Base-by-base conservation (phyloP, 2,797 vertebrate genomes). In the Dryobates pubescens region DNA sequence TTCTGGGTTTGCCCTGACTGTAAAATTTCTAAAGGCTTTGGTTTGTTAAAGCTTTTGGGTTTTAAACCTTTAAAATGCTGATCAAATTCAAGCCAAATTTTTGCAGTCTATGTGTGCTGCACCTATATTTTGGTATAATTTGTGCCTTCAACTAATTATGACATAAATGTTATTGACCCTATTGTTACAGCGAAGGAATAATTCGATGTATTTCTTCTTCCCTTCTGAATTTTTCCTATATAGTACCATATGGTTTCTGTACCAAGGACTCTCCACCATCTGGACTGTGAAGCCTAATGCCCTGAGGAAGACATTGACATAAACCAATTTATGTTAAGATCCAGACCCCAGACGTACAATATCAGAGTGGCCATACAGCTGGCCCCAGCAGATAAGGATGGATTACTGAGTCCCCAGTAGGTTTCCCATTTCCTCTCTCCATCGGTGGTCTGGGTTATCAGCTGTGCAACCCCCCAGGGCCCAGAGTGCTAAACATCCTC, bases 311-410 rank as follows among this genome's bases (percentile, higher is more conserved):
- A 87, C 87, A 88, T 26, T 89, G 90, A 93, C 88, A 95, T 95
- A 93, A 97, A 97, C 93, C 95, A 97, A 95, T 97, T 97, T 97
- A 95, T 90, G 90, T 93, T 93, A 96, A 97, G 94, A 96, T 77
- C 70, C 90, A 95, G 95, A 96, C 32, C 82, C 64, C 72, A 97
- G 96, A 94, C 89, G 73, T 38, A 84, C 1, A 34, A 86, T 87
- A 74, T 64, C 89, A 93, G 58, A 67, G 64, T 62, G 74, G 70
- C 92, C 94, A 82, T 95, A 92, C 19, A 6, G 78, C 93, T 87
- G 64, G 65, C 81, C 92, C 54, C 75, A 82, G 82, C 86, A 89
- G 69, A 96, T 92, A 68, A 89, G 51, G 43, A 59, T 82, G 88
- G 89, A 86, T 89, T 92, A 92, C 81, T 27, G 65, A 63, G 63